Conservation (phyloP, 2,113 vertebrate species). For the Muntiacus reevesi region DNA sequence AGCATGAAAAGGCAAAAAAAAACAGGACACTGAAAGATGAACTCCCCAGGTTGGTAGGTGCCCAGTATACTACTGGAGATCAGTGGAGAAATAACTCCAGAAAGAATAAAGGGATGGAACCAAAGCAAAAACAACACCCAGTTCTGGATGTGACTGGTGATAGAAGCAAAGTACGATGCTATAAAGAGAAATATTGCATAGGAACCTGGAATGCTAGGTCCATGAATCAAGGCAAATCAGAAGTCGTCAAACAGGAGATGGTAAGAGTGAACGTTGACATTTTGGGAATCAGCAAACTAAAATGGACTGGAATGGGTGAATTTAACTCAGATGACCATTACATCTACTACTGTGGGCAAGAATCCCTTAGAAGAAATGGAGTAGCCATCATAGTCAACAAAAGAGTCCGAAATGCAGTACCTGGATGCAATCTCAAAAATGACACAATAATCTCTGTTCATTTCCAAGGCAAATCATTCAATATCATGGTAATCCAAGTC, state of each 20-base stretch:
- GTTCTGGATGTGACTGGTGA: background rate
- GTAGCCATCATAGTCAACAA: background rate
- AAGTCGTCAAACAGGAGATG: background rate
- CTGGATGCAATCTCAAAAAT: background rate
- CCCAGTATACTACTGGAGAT: background rate
- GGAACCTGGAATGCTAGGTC: background rate
- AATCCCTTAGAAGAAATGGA: background rate
- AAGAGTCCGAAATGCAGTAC: rapidly evolving
- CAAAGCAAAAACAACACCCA: background rate
- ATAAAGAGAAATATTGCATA: background rate
- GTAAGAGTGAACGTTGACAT: background rate
- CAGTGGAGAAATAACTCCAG: background rate
- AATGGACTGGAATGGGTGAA: background rate
- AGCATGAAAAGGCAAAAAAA: background rate
- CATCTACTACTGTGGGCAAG: background rate
- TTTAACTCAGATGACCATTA: background rate
- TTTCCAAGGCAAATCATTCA: background rate
- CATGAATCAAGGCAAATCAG: background rate
- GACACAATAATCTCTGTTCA: background rate
- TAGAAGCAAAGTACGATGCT: background rate
- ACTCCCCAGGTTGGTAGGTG: background rate
- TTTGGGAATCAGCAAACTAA: background rate
- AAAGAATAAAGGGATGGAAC: background rate
- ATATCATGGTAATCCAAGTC: background rate
- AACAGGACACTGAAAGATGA: background rate